Evolutionary conservation across 1,140 invertebrate genomes (phyloP).

Genomic region (Choristoneura fumiferana): DNA sequence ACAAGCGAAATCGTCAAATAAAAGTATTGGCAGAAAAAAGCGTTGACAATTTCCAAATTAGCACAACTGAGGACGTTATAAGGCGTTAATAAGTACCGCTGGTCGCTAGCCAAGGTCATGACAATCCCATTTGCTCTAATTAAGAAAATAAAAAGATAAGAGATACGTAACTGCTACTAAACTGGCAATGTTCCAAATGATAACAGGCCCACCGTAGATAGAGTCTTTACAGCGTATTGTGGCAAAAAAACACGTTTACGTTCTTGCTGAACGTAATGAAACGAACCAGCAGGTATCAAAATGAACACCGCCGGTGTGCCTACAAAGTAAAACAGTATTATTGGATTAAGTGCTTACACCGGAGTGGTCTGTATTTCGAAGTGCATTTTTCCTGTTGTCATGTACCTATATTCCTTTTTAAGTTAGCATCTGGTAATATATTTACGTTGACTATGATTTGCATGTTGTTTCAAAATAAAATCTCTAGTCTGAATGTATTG

Average conservation of each 20-base stretch:
- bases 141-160: constrained; percentile 19
- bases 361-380: neutral
- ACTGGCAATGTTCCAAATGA: constrained; percentile 19
- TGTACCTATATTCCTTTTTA: neutral
- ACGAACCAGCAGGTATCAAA: constrained; percentile 7
- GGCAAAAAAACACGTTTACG: constrained; percentile 18
- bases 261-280: neutral
- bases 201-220: constrained; percentile 18
- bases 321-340: constrained; percentile 15
- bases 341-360: constrained; percentile 15
- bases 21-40: too few species aligned
- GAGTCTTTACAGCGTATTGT: constrained; percentile 12
- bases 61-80: neutral
- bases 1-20: too few species aligned
- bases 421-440: too few species aligned
- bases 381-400: constrained; percentile 6
- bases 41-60: neutral
- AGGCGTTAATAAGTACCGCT: constrained; percentile 8
- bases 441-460: too few species aligned
- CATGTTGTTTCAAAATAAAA: too few species aligned
- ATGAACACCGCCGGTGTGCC: neutral
- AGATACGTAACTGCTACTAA: constrained; percentile 5
- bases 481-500: too few species aligned
- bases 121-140: constrained; percentile 16
- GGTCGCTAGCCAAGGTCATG: constrained; percentile 13